Base-by-base conservation (phyloP, 53 echinoderm and acorn worm species). In the Patiria pectinifera region DNA sequence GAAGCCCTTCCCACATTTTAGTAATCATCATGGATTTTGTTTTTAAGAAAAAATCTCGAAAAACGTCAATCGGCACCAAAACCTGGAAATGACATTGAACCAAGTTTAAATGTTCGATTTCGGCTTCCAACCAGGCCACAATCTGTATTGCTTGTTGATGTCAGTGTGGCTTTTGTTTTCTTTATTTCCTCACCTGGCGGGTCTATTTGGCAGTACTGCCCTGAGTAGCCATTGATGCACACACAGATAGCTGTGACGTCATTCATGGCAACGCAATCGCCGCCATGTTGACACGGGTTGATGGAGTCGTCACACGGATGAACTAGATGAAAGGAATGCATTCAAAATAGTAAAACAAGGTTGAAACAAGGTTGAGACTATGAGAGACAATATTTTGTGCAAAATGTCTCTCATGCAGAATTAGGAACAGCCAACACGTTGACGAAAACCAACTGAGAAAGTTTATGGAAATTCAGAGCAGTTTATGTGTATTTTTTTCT, bases 201-300 rank as follows among this genome's bases (percentile, higher is more conserved):
- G 62, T 83, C 85, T 19, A 85, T 69, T 45, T 89, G 35, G 59
- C 89, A 89, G 61, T 78, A 16, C 15, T 35, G 9, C 11, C 89
- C 89, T 0, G 60, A 44, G 61, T 79, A 89, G 6, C 80, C 89
- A 19, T 46, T 11, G 48, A 63, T 21, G 78, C 89, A 89, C 8
- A 89, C 80, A 89, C 89, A 89, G 18, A 59, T 26, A 59, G 81
- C 89, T 16, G n/a, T 89, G 45, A 63, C 69, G 66, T 62, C 79
- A 11, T 89, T 60, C 35, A 80, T 89, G 21, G 89, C 19, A 18
- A 89, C 7, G 21, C 89, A 89, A 13, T 16, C 44, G 21, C 80
- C 89, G 8, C 63, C 89, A 44, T 89, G 79, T 61, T 77, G 35
- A 59, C 89, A 89, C 3, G 61, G 80, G 2, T 79, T 62, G 16